Evolutionary conservation across 2,888 invertebrate genomes (phyloP).

Genomic region (Sesamia inferens): DNA sequence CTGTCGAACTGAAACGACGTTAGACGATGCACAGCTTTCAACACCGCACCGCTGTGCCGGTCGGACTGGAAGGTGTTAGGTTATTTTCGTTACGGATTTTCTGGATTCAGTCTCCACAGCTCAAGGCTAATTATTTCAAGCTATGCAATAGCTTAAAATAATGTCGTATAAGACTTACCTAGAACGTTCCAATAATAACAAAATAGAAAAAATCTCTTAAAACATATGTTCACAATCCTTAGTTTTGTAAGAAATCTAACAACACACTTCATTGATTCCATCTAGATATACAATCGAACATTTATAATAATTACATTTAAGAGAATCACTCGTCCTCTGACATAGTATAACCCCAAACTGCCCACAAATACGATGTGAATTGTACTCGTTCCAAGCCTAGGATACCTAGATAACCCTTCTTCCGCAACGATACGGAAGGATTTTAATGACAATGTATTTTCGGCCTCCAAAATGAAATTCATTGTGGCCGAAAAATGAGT

Average conservation of each 20-base stretch:
- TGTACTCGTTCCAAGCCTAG: slow-evolving; percentile 44
- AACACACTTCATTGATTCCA: background rate
- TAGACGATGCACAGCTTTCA: no score
- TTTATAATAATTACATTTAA: slow-evolving; percentile 20
- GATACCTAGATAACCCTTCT: slow-evolving; percentile 26
- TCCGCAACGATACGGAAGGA: slow-evolving; percentile 65
- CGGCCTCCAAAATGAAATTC: slow-evolving; percentile 85
- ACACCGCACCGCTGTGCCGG: no score
- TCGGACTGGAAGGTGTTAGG: no score
- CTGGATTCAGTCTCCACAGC: no score
- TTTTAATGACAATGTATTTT: slow-evolving; percentile 84
- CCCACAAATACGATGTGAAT: slow-evolving; percentile 40
- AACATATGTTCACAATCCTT: background rate
- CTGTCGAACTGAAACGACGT: no score
- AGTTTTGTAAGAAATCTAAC: background rate
- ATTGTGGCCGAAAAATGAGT: slow-evolving; percentile 86
- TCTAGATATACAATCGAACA: slow-evolving; percentile 2
- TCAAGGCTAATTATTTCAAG: no score
- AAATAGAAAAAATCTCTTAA: background rate
- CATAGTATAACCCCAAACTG: slow-evolving; percentile 9
- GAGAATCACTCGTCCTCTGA: background rate
- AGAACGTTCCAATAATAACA: background rate
- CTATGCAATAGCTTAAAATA: no score
- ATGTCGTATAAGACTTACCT: background rate
- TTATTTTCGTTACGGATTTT: no score